Evolutionary conservation across 1,140 invertebrate species (phyloP), one percentile per base, ranked within the genome.

Genomic region (Drosophila pruinosa): DNA sequence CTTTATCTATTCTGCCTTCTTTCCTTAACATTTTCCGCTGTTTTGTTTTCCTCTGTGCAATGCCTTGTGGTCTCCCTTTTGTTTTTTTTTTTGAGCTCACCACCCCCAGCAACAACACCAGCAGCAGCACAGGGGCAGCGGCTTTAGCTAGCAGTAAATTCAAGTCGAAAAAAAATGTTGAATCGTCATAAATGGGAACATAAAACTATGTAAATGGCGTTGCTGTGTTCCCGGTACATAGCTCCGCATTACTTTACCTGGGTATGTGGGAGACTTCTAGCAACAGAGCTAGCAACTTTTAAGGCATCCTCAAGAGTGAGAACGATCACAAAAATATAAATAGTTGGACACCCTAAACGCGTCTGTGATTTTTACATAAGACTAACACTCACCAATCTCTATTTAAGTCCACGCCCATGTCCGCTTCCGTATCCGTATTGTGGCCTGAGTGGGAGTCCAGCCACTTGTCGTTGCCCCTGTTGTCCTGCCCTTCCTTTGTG

Each of bases 181-280:
- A 88, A 88, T 88, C 82, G 82, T 88, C 82, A 88, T 88, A 88
- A 88, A 88, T 88, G 82, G 82, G 83, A 88, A 78, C 82, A 88
- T 88, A 88, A n/a, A 88, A 88, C 83, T 82, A 75, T 83, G 83
- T 88, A 82, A 88, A 88, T 88, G 78, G 73, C 69, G 31, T 4
- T 12, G 10, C n/a, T 12, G 61, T 61, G 48, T 41, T 5, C 6
- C 22, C 41, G 4, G 8, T 14, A 10, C 10, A 5, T 4, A 14
- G 21, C 34, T 24, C 54, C 69, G 58, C 45, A 34, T 39, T 53
- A 53, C 63, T n/a, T n/a, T n/a, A n/a, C n/a, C 52, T 78, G 70
- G 64, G 68, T 31, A 62, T 47, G 53, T 65, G 57, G 26, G 54
- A 21, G 63, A 72, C 81, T 74, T 58, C 53, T 73, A n/a, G n/a